Evolutionary conservation across 2,797 vertebrate species (phyloP), one percentile per base, ranked within the genome.

Genomic region (Otolemur crassicaudatus): DNA sequence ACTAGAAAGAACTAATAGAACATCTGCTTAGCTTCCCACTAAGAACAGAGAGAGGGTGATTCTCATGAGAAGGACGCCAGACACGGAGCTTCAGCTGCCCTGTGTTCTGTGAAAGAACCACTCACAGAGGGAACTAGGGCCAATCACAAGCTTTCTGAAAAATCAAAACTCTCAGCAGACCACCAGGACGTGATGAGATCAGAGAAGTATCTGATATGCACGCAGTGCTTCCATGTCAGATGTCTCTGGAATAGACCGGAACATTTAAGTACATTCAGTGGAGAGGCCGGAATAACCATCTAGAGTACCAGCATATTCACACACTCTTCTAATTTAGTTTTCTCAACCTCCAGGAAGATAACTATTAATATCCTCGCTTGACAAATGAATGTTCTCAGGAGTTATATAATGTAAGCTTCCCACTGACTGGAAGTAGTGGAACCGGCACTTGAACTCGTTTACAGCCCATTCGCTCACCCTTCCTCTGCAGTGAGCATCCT

Each of bases 331-430:
- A 72, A 85, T 72, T 88, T 77, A 77, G 43, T 34, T 10, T 63
- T 94, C 43, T 95, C 90, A 65, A n/a, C n/a, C 20, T 56, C 72
- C 27, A 76, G 11, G 49, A 89, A 92, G 20, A 22, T 85, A 82
- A 49, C 14, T n/a, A 60, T 34, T n/a, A 67, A 37, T 67, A 94
- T 73, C 16, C 17, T 7, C 69, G 3, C 60, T 94, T 93, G 92
- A 72, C 19, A 90, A 85, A 77, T 58, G 58, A 77, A 72, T 23
- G 12, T 77, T 84, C 46, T 72, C 37, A 63, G 23, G 23, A 8
- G 11, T 70, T 80, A 53, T 63, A 27, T 70, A 60, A 53, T 22
- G 20, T 4, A 56, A 11, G 10, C 4, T 60, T 80, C 22, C 77
- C 16, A 80, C 14, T 75, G 40, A 29, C 40, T 63, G 79, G 25